Conservation (phyloP, 2,113 vertebrate genomes). For the Loxodonta africana region DNA sequence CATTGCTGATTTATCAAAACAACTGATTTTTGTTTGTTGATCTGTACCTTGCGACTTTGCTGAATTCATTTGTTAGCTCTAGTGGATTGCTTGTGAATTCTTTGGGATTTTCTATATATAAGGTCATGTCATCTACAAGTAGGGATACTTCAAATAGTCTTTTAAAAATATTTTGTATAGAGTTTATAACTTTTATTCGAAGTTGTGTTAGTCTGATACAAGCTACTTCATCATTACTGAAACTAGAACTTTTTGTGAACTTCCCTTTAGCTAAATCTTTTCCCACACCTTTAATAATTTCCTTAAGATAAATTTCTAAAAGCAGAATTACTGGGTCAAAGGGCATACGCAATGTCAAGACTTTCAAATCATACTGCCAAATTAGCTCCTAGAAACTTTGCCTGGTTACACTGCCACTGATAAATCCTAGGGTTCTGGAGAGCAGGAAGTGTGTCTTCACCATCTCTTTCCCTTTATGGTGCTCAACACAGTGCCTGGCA, state of each 20-base stretch:
- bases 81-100: neutral
- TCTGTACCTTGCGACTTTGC: neutral
- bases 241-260: neutral
- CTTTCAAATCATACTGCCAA: neutral
- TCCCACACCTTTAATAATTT: neutral
- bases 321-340: neutral
- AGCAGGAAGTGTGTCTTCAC: neutral
- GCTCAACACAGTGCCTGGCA: neutral
- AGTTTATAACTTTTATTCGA: conserved; percentile 5
- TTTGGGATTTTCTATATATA: too few relatives aligned
- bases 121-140: neutral
- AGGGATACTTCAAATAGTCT: neutral
- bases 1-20: neutral
- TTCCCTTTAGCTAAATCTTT: neutral
- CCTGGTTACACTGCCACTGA: neutral
- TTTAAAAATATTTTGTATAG: conserved; percentile 34
- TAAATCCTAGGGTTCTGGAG: neutral
- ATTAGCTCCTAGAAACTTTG: neutral
- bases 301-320: neutral
- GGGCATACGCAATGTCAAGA: too few relatives aligned
- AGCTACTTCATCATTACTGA: neutral
- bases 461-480: neutral
- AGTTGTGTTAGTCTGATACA: neutral
- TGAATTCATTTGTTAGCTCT: neutral
- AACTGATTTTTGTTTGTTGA: neutral